Evolutionary conservation across 2,888 invertebrate species (phyloP), one percentile per base, ranked within the genome.

Genomic region (Congeria kusceri): DNA sequence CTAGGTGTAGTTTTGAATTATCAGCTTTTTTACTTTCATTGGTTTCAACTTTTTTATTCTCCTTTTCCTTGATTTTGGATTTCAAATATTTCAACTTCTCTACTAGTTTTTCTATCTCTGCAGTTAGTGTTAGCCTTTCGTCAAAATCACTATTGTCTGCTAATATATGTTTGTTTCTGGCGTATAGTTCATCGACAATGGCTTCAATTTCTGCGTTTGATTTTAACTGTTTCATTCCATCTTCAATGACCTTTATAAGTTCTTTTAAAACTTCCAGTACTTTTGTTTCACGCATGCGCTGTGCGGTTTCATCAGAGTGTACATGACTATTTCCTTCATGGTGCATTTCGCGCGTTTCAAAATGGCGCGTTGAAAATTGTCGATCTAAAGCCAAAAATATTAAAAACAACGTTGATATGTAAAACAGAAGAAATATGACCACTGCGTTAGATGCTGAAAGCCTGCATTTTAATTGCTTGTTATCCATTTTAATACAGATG

Each of bases 391-490:
- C 32, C 49, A 53, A 47, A 53, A 69, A 49, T 46, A 69, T 53
- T 23, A 69, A 49, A 28, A 69, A 23, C 23, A 61, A 47, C 7
- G 62, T 61, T 28, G 69, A 61, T 23, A 49, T 69, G 32, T 49
- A 69, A 49, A 59, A 61, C 13, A 69, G 15, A 20, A 59, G 39
- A 62, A 69, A 69, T 49, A 62, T 29, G 13, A 69, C 13, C 18
- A 69, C 7, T 23, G 53, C 0, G 23, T 61, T 59, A 20, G 46
- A 20, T 7, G 65, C 23, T n/a, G 53, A 53, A 2, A 53, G 39
- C 15, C 39, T 11, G 15, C 39, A 39, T 39, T 11, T 15, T 39
- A 11, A 13, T 13, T 39, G 9, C 15, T 39, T 39, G 39, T 13
- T 39, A 39, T 39, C 39, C 39, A 39, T 39, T 39, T 39, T 3